These are phyloP conservation scores for Cepphus grylle DNA, from an alignment of 2,113 vertebrate species.

Conservation along the genomic window DNA sequence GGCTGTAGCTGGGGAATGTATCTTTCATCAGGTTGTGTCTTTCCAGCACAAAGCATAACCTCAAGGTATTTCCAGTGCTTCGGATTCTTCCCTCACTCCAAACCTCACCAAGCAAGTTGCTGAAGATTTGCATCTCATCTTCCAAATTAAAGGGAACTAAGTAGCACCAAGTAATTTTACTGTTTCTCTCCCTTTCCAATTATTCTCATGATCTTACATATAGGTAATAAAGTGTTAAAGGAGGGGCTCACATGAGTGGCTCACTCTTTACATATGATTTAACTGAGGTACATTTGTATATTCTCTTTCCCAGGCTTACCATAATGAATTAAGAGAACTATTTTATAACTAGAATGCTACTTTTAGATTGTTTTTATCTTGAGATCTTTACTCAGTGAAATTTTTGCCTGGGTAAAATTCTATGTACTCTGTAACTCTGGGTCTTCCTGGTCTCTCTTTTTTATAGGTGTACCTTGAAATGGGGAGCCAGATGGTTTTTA, in stretches of 20 bases:
- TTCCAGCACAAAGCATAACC: neutral
- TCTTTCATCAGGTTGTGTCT: neutral
- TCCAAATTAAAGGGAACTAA: neutral
- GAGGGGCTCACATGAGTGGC: neutral
- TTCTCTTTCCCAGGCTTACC: neutral
- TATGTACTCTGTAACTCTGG: neutral
- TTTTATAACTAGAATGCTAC: neutral
- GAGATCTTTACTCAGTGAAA: neutral
- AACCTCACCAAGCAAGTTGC: neutral
- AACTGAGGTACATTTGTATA: neutral
- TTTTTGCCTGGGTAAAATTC: neutral
- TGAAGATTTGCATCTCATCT: neutral
- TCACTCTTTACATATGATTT: neutral
- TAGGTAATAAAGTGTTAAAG: neutral
- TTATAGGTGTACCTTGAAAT: neutral
- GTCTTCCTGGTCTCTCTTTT: neutral
- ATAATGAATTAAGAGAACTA: constrained; percentile 10
- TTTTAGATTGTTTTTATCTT: neutral
- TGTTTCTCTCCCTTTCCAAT: neutral
- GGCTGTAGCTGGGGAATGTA: neutral
- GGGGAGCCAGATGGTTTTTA: neutral
- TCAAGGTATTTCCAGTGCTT: neutral
- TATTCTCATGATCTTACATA: neutral
- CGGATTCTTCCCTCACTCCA: neutral
- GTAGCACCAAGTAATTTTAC: neutral